Evolutionary conservation across 2,888 invertebrate genomes (phyloP), one percentile per base, ranked within the genome.

Genomic region (Lasioglossum villosulum): DNA sequence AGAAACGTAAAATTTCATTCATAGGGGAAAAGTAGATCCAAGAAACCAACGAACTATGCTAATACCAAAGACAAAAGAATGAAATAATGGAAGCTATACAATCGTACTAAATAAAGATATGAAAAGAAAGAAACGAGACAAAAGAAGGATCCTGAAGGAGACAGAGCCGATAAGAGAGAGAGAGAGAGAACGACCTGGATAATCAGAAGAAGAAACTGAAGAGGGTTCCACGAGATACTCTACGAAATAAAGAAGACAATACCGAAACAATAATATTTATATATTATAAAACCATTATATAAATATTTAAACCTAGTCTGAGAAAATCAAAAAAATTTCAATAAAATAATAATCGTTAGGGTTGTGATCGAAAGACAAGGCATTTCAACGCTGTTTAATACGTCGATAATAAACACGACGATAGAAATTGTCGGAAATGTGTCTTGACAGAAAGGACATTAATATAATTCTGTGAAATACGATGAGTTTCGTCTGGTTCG

Each of bases 121-220:
- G 56, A 56, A 56, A 56, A 56, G 56, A 56, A 56, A 56, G 56
- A n/a, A 56, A 56, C 56, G n/a, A n/a, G 8, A 56, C 56, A 56
- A 56, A 56, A 12, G 23, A 12, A 12, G 12, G n/a, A 56, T 56
- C 56, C 56, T 56, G 56, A n/a, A 56, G n/a, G 56, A 12, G 56
- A 56, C n/a, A 12, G n/a, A 12, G 12, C n/a, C n/a, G 56, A n/a
- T n/a, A n/a, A n/a, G 12, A 56, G n/a, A n/a, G n/a, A 56, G 12
- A 42, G 42, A 42, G 42, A 12, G n/a, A n/a, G 12, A 12, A 12
- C 1, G 12, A n/a, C n/a, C 4, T 56, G 56, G 56, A 56, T 56
- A 56, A 56, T 56, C n/a, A n/a, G 56, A 56, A 56, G 56, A n/a
- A 12, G n/a, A n/a, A 56, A n/a, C 56, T 56, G 56, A 56, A 56